A percentile compares a stretch with the other conserved stretches of the same genome.
Evolutionary conservation across 2,888 invertebrate genomes (phyloP).

Genomic region (Dicycla oo): DNA sequence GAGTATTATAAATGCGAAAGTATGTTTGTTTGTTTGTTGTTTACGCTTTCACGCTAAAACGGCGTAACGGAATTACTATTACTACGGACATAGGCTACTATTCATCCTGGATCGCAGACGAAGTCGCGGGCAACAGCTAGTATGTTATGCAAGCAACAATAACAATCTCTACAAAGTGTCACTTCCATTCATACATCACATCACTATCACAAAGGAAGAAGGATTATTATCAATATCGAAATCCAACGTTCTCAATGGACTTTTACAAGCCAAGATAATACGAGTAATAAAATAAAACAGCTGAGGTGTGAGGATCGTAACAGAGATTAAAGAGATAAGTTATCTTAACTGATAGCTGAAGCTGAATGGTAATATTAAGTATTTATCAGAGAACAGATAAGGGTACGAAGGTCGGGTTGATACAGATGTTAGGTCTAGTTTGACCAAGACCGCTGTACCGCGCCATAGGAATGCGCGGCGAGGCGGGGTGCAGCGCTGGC

Average conservation of each 20-base stretch:
- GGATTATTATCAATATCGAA: slow-evolving; percentile 31
- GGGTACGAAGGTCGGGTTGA: slow-evolving; percentile 41
- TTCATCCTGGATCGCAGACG: no score
- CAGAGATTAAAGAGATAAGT: slow-evolving; percentile 51
- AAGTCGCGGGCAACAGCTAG: no score
- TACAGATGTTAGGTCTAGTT: not conserved
- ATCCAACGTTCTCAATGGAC: slow-evolving; percentile 39
- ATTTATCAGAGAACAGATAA: slow-evolving; percentile 38
- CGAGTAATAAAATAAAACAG: no score
- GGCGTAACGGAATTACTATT: no score
- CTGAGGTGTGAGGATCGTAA: slow-evolving; percentile 36
- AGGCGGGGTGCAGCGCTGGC: no score
- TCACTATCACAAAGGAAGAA: slow-evolving; percentile 34
- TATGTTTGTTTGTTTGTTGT: no score
- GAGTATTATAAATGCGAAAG: no score
- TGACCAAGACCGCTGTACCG: no score
- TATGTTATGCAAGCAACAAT: slow-evolving; percentile 15
- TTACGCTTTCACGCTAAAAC: no score
- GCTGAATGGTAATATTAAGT: slow-evolving; percentile 57
- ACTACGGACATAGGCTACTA: no score
- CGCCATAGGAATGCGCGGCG: no score
- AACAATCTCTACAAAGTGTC: slow-evolving; percentile 8
- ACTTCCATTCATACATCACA: slow-evolving; percentile 29
- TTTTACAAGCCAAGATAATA: slow-evolving; percentile 51
- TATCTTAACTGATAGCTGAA: slow-evolving; percentile 48